These are phyloP conservation scores for Ctenoplectra terminalis DNA, from an alignment of 1,140 invertebrate genomes.

Conservation along the genomic window DNA sequence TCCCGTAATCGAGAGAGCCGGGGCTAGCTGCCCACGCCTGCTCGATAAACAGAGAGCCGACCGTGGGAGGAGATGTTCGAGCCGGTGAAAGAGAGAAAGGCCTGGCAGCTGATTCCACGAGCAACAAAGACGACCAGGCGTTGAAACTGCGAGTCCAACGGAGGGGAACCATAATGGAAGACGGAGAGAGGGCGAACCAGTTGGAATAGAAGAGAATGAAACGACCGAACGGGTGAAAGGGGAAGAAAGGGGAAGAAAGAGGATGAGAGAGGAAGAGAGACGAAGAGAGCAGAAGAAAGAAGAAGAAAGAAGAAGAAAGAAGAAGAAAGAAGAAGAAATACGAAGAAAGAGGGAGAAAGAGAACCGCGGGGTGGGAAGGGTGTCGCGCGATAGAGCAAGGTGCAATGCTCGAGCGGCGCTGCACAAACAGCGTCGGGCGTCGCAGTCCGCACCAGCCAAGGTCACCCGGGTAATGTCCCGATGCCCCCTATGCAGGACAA, in stretches of 20 bases:
- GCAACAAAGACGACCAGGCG: neutral
- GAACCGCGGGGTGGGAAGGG: conserved; percentile 27
- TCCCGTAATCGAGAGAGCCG: conserved; percentile 10
- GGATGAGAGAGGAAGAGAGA: no score
- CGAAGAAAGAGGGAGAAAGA: conserved; percentile 8
- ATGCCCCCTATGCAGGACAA: conserved; percentile 83
- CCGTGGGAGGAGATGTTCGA: conserved; percentile 59
- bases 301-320: neutral
- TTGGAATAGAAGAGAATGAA: conserved; percentile 5
- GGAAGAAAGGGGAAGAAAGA: neutral
- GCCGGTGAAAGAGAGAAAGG: neutral
- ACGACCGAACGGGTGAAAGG: neutral
- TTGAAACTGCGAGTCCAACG: neutral
- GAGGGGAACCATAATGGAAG: neutral
- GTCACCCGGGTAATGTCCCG: conserved; percentile 83
- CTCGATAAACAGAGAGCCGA: conserved; percentile 62
- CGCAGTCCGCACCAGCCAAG: conserved; percentile 79
- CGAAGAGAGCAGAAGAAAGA: neutral
- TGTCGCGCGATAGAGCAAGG: conserved; percentile 80
- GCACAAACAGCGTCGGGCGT: conserved; percentile 79
- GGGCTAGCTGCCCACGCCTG: conserved; percentile 55
- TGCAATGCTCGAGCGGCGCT: conserved; percentile 81
- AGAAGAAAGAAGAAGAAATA: neutral
- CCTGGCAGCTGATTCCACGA: conserved; percentile 18
- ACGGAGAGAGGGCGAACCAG: neutral